Evolutionary conservation across 2,888 invertebrate species (phyloP).

Genomic region (Steinernema hermaphroditum): DNA sequence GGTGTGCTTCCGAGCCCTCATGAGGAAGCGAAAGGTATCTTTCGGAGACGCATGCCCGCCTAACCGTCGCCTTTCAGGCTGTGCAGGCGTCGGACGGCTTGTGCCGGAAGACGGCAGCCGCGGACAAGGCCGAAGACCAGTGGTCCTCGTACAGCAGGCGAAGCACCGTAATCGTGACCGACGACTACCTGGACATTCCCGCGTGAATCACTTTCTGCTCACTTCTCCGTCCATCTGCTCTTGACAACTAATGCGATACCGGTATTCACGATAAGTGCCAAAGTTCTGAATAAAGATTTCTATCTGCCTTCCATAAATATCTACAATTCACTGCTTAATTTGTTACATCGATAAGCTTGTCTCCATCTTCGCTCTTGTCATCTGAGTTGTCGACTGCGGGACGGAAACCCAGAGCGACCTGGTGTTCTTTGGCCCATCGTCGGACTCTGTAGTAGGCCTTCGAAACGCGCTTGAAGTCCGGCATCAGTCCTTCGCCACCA

Average conservation of each 20-base stretch:
- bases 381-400: too few relatives aligned
- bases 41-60: too few relatives aligned
- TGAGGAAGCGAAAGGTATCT: constrained; percentile 40
- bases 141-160: constrained; percentile 39
- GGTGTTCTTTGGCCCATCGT: neutral
- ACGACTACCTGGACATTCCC: constrained; percentile 34
- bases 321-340: too few relatives aligned
- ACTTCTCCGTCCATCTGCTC: neutral
- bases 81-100: neutral
- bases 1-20: constrained; percentile 33
- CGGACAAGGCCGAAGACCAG: constrained; percentile 16
- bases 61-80: too few relatives aligned
- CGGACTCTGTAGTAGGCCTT: constrained; percentile 7
- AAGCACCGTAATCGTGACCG: constrained; percentile 40
- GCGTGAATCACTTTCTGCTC: constrained; percentile 12
- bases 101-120: constrained; percentile 14
- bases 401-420: too few relatives aligned
- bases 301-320: neutral
- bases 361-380: neutral
- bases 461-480: constrained; percentile 1
- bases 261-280: constrained; percentile 16
- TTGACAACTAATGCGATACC: neutral
- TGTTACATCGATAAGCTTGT: too few relatives aligned
- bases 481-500: neutral
- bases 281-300: constrained; percentile 25